Evolutionary conservation across 1,140 invertebrate species (phyloP).

Genomic region (Gonioctena quinquepunctata): DNA sequence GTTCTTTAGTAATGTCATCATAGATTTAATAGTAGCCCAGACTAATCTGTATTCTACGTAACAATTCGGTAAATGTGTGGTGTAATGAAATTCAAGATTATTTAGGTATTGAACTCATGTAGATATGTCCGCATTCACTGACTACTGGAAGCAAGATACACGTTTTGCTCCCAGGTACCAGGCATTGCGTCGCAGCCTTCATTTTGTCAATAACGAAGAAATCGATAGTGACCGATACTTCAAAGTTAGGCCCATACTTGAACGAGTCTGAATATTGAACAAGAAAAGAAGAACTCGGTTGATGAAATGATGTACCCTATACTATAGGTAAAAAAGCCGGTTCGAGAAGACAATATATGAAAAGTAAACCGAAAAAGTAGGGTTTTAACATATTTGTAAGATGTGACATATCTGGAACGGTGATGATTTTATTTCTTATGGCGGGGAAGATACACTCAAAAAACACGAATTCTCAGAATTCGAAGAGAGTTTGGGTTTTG

Average conservation of each 20-base stretch:
- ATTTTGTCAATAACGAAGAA: constrained; percentile 46
- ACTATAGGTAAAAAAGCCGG: constrained; percentile 54
- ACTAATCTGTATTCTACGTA: no score
- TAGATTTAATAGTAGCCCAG: no score
- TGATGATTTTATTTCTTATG: not conserved
- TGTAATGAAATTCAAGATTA: no score
- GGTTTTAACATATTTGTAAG: not conserved
- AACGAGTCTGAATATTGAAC: constrained; percentile 43
- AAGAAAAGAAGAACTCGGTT: constrained; percentile 45
- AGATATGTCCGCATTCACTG: no score
- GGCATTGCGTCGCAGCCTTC: no score
- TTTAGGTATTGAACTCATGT: no score
- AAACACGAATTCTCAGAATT: not conserved
- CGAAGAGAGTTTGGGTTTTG: not conserved
- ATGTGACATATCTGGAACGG: not conserved
- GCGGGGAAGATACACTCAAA: not conserved
- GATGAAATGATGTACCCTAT: constrained; percentile 58
- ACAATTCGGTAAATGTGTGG: no score
- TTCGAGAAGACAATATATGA: constrained; percentile 43
- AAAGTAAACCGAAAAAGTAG: constrained; percentile 33
- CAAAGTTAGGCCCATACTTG: constrained; percentile 47
- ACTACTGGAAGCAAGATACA: no score
- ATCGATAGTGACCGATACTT: constrained; percentile 41
- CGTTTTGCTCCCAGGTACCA: no score
- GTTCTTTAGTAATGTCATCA: no score